Base-by-base conservation (phyloP, 2,797 vertebrate genomes). In the Phalanger gymnotis region DNA sequence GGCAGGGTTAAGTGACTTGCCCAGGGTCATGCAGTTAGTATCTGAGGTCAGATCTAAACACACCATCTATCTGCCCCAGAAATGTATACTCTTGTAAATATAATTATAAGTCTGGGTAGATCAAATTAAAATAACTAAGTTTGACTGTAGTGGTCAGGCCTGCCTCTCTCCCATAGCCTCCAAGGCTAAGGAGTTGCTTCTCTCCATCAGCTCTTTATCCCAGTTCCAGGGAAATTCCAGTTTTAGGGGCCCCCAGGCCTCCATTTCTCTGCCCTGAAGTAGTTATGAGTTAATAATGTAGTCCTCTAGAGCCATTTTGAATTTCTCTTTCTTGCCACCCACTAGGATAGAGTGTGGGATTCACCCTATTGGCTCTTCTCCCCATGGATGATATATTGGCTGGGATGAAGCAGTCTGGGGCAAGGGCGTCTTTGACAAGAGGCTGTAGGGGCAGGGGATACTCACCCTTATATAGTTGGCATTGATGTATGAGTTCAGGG, bases 401-500 rank as follows among this genome's bases (percentile, higher is more conserved):
- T 94, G 55, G 73, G 56, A 10, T 27, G 53, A 73, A 91, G 56
- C 87, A 95, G 90, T 13, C 90, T 54, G 58, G 61, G 93, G 34
- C 92, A 12, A 0, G 58, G 91, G 56, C 13, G 13, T 34, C 92
- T 40, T 12, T 30, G 27, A 47, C 52, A 19, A 91, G 54, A 89
- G 90, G 34, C 54, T 0, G 0, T 30, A 4, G 5, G 93, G 91
- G 90, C 40, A 54, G 90, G 92, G 91, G 34, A 58, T 96, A 99
- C 99, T 96, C 98, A 99, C 99, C 98, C 99, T 99, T 97, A 99
- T 99, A 98, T 99, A 99, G 99, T 99, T 99, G 97, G 99, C 99
- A 55, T 99, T 99, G 98, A 99, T 99, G 98, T 99, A 99, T 96
- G 99, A 99, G 92, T 98, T 99, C 97, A 99, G 99, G 98, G 99